Evolutionary conservation across 2,113 vertebrate species (phyloP).

Genomic region (Tragelaphus strepsiceros): DNA sequence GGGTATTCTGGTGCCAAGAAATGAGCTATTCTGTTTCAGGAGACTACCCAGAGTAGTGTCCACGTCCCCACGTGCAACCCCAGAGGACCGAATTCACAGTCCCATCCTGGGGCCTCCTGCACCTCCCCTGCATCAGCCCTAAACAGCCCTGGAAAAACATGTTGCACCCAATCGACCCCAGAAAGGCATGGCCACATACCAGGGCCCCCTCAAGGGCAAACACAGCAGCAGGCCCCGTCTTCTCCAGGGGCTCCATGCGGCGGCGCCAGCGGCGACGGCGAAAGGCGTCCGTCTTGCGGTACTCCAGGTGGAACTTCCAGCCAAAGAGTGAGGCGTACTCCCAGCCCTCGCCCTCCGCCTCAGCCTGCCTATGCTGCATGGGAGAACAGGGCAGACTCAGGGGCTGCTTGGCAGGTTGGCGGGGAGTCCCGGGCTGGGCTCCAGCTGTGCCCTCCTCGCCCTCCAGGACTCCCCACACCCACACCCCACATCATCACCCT

Average conservation of each 20-base stretch:
- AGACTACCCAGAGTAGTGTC: background rate
- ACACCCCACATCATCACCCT: too few relatives aligned
- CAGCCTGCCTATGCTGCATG: slow-evolving; percentile 88
- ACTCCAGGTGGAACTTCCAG: slow-evolving; percentile 94
- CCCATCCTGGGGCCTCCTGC: background rate
- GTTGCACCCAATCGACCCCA: background rate
- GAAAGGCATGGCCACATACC: slow-evolving; percentile 77
- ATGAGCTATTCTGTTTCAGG: background rate
- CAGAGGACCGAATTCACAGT: background rate
- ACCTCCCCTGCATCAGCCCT: background rate
- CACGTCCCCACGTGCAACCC: background rate
- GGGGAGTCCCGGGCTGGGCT: background rate
- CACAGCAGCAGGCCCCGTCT: slow-evolving; percentile 90
- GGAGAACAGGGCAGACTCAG: background rate
- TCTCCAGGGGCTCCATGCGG: slow-evolving; percentile 95
- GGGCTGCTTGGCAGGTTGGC: background rate
- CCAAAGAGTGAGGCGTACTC: slow-evolving; percentile 97
- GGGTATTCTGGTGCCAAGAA: background rate
- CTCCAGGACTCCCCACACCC: background rate
- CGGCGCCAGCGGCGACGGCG: slow-evolving; percentile 93
- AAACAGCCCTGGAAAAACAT: background rate
- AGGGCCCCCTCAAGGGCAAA: slow-evolving; percentile 95
- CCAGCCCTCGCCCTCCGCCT: slow-evolving; percentile 91
- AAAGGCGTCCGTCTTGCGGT: slow-evolving; percentile 90
- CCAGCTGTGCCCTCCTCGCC: background rate